Base-by-base conservation (phyloP, 2,113 vertebrate species). In the Glaucidium brasilianum region DNA sequence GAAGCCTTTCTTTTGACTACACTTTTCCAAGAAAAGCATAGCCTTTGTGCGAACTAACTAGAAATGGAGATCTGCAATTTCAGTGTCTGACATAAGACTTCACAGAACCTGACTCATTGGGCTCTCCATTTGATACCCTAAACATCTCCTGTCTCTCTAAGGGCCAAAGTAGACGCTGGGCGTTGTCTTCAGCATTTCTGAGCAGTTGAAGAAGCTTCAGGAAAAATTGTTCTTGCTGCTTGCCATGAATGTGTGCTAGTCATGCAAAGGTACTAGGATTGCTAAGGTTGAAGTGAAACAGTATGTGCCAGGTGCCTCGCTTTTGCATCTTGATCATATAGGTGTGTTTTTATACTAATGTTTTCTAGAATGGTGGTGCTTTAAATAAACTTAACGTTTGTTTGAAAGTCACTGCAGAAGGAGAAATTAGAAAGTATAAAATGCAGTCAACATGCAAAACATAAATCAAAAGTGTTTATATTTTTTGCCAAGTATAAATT, bases 301-400 rank as follows among this genome's bases (percentile, higher is more conserved):
- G 15, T 29, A 12, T 18, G 66, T 34, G 47, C 43, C n/a, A 30
- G 8, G 26, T 75, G 66, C 30, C 62, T 72, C 7, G 8, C n/a
- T 63, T 75, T 29, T 67, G 37, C 37, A 26, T 39, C n/a, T 77
- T 0, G 0, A 4, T 80, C 41, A n/a, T 49, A 32, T 1, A 39
- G n/a, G 3, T 62, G 43, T 88, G 45, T 5, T 50, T 80, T 80
- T 80, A 15, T 30, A 56, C 19, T 23, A 49, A 25, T 27, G 29
- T 74, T 91, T 76, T 89, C 58, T 77, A 62, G 63, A 92, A 58
- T 43, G 39, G 32, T 47, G 29, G 29, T 69, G 60, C 66, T 90
- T 91, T 47, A 74, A 86, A 59, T 81, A 74, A 71, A 34, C 41
- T 50, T 63, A 77, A 64, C 3, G 5, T 50, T 74, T 74, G 19